Evolutionary conservation across 2,113 vertebrate genomes (phyloP).

Genomic region (Mixornis gularis): DNA sequence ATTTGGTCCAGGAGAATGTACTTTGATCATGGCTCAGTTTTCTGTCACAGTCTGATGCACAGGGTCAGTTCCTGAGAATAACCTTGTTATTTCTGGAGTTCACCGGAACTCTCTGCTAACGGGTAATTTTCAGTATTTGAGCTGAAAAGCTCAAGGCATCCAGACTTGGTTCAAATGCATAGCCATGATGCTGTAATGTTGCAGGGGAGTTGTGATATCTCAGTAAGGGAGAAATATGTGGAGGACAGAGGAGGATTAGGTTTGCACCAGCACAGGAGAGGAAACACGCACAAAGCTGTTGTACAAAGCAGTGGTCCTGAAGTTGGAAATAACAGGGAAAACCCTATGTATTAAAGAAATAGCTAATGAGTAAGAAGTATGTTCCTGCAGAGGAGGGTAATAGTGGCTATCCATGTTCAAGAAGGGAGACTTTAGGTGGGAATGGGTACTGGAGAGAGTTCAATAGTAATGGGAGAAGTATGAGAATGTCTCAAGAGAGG

Average conservation of each 20-base stretch:
- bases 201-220: neutral
- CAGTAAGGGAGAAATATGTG: neutral
- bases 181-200: neutral
- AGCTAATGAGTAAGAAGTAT: neutral
- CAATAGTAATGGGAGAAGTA: neutral
- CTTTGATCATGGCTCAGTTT: neutral
- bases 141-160: neutral
- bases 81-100: neutral
- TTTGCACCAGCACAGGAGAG: neutral
- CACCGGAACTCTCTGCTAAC: neutral
- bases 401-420: fast-evolving
- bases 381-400: neutral
- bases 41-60: neutral
- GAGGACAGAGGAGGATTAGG: neutral
- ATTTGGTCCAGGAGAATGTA: neutral
- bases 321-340: neutral
- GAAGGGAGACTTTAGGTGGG: neutral
- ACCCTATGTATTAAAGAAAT: neutral
- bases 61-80: neutral
- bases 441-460: neutral
- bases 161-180: neutral
- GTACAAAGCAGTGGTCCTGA: neutral
- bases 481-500: fast-evolving
- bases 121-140: neutral
- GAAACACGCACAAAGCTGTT: neutral